Base-by-base conservation (phyloP, 92 coral and sea anemone species). In the Diadumene lineata region DNA sequence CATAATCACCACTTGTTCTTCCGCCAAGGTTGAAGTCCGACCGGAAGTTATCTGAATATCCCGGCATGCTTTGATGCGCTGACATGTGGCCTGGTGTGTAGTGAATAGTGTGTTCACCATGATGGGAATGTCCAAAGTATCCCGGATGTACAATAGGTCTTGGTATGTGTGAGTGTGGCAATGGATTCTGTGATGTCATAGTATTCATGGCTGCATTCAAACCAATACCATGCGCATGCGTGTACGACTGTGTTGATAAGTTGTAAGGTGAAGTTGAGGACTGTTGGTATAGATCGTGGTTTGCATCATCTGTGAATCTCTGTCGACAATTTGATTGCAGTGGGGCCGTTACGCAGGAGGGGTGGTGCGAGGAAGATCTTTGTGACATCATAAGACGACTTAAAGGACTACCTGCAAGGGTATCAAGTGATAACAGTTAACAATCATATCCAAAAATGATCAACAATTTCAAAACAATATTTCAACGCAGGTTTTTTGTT, bases 261-360 rank as follows among this genome's bases (percentile, higher is more conserved):
- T 44, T 86, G 60, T 68, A 38, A 11, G 67, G 79, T 18, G 91
- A 66, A n/a, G 81, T 64, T 43, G 91, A 50, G 1, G 79, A 50
- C 28, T 58, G 76, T 38, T 80, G 65, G 31, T 65, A 66, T 7
- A 50, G 38, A 6, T 75, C 84, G 13, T 81, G 34, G 23, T 85
- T 56, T 25, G 77, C 76, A 51, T 87, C 96, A n/a, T 82, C 85
- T 50, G 87, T 31, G 62, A 86, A 90, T 66, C 82, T 85, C 53
- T 90, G 92, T 24, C 92, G 89, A 57, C 89, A 90, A 62, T 81
- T 87, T 80, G 83, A 82, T 66, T 87, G 96, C 24, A 90, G 57
- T 31, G 90, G 78, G 16, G 80, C 33, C 13, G 84, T 73, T 43
- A 68, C 81, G 30, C 91, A 86, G 25, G 91, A 73, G 9, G 91